Base-by-base conservation (phyloP, 1,140 invertebrate genomes). In the Nasonia vitripennis region DNA sequence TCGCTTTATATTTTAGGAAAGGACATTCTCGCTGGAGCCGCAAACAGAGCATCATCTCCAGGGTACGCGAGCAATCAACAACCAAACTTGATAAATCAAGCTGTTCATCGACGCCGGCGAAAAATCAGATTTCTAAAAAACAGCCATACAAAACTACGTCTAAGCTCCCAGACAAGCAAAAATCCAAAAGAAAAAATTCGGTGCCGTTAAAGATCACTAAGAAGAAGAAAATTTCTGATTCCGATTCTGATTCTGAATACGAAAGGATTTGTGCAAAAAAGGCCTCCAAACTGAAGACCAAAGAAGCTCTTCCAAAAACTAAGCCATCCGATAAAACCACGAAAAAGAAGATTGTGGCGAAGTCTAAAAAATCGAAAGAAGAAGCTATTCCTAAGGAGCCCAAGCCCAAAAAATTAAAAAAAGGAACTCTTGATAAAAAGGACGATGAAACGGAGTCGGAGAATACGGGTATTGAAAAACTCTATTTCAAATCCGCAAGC, bases 1-100 rank as follows among this genome's bases (percentile, higher is more conserved):
- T n/a, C 7, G 34, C 31, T 86, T 86, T 86, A 41, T 86, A 74
- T 86, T 86, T 86, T 86, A 86, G 84, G 84, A 82, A 45, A 82
- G 17, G 45, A 6, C 17, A 34, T 17, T 9, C 2, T 73, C 78
- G 78, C 48, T 81, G n/a, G 27, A 31, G 9, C 31, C 74, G 68
- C n/a, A 85, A 81, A 51, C 20, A 77, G 9, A 70, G 14, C 6
- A 51, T 68, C 55, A 62, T 48, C 23, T 81, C 84, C 34, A 85
- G 55, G 51, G 70, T 85, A 81, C 14, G 62, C n/a, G 71, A 77
- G n/a, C 27, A 41, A 34, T 55, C 9, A 9, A 34, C 51, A 5
- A 75, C 37, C 5, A 68, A 85, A 14, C 41, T 85, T 12, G 41
- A 20, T 0, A 12, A 73, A 5, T 41, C 82, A 5, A 41, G n/a